Evolutionary conservation across 2,888 invertebrate species (phyloP).

Genomic region (Priapulus caudatus): DNA sequence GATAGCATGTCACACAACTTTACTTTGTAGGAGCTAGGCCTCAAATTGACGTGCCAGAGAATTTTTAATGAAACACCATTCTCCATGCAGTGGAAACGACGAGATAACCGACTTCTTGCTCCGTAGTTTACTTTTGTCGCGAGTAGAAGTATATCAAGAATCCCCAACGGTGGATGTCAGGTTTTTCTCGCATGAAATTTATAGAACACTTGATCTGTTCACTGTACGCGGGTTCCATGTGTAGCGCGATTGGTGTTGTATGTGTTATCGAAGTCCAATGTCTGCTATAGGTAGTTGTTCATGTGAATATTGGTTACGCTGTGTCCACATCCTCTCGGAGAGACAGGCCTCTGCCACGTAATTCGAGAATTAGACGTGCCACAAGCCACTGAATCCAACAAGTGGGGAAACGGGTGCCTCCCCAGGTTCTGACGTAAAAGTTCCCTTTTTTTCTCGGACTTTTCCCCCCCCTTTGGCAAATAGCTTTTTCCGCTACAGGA

Average conservation of each 20-base stretch:
- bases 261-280: conserved; percentile 13
- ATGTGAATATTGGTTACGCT: conserved; percentile 21
- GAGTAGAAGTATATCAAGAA: conserved; percentile 17
- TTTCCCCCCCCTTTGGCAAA: too few relatives aligned
- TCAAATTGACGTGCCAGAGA: conserved; percentile 18
- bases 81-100: conserved; percentile 15
- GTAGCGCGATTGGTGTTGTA: conserved; percentile 14
- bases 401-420: conserved; percentile 14
- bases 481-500: conserved; percentile 18
- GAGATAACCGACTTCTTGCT: conserved; percentile 17
- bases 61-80: conserved; percentile 19
- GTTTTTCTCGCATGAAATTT: background rate
- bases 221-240: conserved; percentile 18
- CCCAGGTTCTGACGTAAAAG: conserved; percentile 20
- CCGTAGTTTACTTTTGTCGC: conserved; percentile 15
- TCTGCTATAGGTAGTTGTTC: conserved; percentile 19
- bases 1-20: conserved; percentile 19
- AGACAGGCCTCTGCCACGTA: conserved; percentile 19
- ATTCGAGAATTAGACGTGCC: conserved; percentile 20
- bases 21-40: conserved; percentile 17
- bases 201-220: conserved; percentile 20
- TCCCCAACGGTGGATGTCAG: conserved; percentile 17
- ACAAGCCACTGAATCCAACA: conserved; percentile 12
- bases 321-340: conserved; percentile 21
- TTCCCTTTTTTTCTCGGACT: conserved; percentile 23